Conservation (phyloP, 1,140 invertebrate species). For the Agrypnia vestita region DNA sequence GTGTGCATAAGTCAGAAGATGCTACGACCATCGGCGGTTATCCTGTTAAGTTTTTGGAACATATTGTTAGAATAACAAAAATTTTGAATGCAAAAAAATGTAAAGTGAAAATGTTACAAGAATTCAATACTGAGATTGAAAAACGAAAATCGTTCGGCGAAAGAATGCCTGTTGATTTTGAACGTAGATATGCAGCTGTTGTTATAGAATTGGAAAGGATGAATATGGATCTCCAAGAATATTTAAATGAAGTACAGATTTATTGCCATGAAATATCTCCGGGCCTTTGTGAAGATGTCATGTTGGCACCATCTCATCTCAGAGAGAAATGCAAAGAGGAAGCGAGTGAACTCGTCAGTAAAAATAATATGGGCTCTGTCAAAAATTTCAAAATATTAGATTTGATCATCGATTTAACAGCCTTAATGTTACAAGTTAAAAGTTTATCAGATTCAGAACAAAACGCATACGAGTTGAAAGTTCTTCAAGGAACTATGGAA, state of each 20-base stretch:
- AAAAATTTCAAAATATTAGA: conserved; percentile 79
- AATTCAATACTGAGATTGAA: conserved; percentile 94
- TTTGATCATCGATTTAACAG: conserved; percentile 90
- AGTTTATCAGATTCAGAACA: conserved; percentile 91
- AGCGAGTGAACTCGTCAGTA: conserved; percentile 85
- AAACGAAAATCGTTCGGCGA: conserved; percentile 87
- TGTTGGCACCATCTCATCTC: conserved; percentile 90
- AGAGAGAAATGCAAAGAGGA: conserved; percentile 90
- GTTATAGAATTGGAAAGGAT: conserved; percentile 94
- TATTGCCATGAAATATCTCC: conserved; percentile 91
- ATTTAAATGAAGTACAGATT: conserved; percentile 88
- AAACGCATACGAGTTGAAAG: conserved; percentile 93
- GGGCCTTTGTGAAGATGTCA: conserved; percentile 89
- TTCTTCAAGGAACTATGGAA: conserved; percentile 92
- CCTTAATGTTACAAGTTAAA: conserved; percentile 94
- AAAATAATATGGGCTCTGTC: conserved; percentile 78
- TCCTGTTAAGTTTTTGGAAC: conserved; percentile 88
- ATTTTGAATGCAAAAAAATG: conserved; percentile 88
- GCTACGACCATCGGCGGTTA: conserved; percentile 84
- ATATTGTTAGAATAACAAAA: conserved; percentile 91
- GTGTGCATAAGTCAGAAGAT: conserved; percentile 62
- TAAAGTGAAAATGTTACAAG: conserved; percentile 86
- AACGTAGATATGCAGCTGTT: conserved; percentile 90
- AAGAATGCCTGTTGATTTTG: conserved; percentile 87
- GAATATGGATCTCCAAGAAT: conserved; percentile 90